Base-by-base conservation (phyloP, 23 tunicate species). In the Ascidia mentula region DNA sequence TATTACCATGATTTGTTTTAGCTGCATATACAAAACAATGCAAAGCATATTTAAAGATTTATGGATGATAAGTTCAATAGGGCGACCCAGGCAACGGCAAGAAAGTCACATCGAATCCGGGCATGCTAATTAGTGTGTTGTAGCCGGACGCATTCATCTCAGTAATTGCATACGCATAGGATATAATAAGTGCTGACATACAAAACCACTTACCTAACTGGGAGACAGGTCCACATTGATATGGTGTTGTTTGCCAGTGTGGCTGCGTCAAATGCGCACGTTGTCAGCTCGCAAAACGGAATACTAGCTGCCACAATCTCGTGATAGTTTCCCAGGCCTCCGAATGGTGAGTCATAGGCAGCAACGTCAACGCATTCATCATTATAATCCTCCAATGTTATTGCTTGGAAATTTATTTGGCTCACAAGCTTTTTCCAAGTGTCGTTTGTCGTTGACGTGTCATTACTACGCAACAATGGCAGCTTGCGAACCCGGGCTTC, bases 251-350 rank as follows among this genome's bases (percentile, higher is more conserved):
- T 77, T 13, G 38, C 39, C 20, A 80, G 26, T 3, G 80, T 76
- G 26, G 30, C 46, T 33, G 39, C 36, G 38, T 84, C 88, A 76
- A 60, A 84, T 6, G 76, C 88, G 79, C 74, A 60, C 71, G 59
- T 37, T 42, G 31, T 31, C 60, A 85, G 9, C 13, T 70, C 78
- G 35, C 89, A 85, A 40, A 85, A 85, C 36, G 89, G 89, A 1
- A 84, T 20, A 37, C 53, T 46, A 35, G 53, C 40, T 45, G 60
- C 80, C 0, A 82, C 80, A 6, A 82, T 59, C 59, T 82, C 87
- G 46, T 81, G 85, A 38, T 70, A 69, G 40, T 76, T 69, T 20
- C 85, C 76, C 15, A 81, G 65, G 33, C 85, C 85, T 26, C 85
- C 85, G 28, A 65, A n/a, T 26, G 65, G 65, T 17, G 60, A 37